phyloP scores from a whole-genome alignment of 2,113 vertebrate species.

The Psittacula cyanocephala region DNA sequence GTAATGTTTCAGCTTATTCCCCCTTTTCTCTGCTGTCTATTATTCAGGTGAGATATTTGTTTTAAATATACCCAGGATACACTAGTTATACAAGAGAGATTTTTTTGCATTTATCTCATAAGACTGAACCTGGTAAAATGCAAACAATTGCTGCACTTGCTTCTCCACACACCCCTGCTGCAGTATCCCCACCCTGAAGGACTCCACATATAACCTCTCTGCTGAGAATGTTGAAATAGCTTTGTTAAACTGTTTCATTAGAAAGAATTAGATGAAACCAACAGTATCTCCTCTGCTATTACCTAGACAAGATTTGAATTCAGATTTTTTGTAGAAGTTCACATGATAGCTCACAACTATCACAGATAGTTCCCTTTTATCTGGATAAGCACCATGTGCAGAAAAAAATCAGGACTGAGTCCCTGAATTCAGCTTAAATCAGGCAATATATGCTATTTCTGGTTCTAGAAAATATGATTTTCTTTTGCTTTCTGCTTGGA shows the following conservation, averaged over 20 bases:
- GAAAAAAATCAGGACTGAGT: background rate
- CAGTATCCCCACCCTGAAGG: background rate
- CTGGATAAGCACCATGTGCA: background rate
- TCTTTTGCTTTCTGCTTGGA: background rate
- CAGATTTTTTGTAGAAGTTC: background rate
- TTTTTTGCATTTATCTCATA: background rate
- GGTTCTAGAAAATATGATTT: background rate
- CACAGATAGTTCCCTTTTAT: background rate
- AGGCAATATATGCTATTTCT: background rate
- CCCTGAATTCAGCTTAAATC: background rate
- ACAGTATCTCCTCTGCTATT: background rate
- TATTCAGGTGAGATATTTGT: background rate
- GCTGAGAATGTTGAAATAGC: background rate
- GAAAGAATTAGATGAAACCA: background rate
- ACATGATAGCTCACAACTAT: background rate
- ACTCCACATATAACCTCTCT: background rate
- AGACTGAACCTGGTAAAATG: background rate
- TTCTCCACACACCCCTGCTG: background rate
- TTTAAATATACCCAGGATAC: background rate
- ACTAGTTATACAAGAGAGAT: background rate
- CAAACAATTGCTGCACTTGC: background rate
- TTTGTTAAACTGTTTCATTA: background rate
- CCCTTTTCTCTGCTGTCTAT: background rate
- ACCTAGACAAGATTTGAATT: background rate
- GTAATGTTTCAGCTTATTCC: background rate